Base-by-base conservation (phyloP, 2,113 vertebrate species). In the Panurus biarmicus region DNA sequence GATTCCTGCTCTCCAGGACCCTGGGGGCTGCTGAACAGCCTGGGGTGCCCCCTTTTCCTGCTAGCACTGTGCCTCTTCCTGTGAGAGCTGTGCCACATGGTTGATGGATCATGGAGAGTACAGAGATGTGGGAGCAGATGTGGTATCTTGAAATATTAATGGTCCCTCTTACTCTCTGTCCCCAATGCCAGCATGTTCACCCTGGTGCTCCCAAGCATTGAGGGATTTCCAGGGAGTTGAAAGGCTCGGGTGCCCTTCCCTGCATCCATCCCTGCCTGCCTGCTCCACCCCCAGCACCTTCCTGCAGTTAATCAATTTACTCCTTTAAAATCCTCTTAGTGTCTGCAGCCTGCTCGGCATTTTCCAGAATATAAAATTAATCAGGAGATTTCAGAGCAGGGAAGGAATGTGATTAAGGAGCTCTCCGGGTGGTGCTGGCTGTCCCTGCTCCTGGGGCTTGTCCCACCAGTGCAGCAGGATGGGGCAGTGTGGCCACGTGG, bases 281-380 rank as follows among this genome's bases (percentile, higher is more conserved):
- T 4, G 7, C 66, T 79, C 72, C 56, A 17, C 51, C 64, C 51
- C 67, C 80, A 24, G 67, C 79, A 87, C 94, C 94, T 83, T 90
- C 67, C 75, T 56, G 60, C 80, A 12, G 40, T 95, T 87, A 94
- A 91, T 95, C 91, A 90, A 58, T 96, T 95, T 85, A 74, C 89
- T 76, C 28, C 3, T 57, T 56, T 50, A 29, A 95, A 95, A 96
- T 92, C 94, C 92, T 92, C 90, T 89, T 92, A 92, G 90, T 0
- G 17, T 26, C 88, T 56, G 38, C 72, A 64, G 80, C 78, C 57
- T 11, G 45, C 93, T 79, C 2, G 54, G 90, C 70, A 12, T 89
- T 96, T 88, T 78, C 83, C 82, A 85, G 94, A 93, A 31, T 40
- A 62, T 44, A 87, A 82, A 90, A 85, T 69, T 56, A 92, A 95